Conservation (phyloP, 2,113 vertebrate genomes). For the Crocuta crocuta region DNA sequence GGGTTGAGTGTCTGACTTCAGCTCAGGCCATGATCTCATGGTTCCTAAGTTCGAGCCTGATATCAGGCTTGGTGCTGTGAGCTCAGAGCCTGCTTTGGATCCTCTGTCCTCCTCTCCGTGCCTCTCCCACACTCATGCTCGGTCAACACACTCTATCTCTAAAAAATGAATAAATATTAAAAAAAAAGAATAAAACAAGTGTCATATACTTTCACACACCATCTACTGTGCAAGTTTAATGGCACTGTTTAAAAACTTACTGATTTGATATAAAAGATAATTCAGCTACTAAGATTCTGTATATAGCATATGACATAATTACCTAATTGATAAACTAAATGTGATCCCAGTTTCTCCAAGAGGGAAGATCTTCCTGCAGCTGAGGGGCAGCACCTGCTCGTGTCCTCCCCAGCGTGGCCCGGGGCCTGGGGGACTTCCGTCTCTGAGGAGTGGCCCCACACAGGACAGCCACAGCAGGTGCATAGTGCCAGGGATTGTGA, state of each 20-base stretch:
- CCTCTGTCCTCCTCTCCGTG: no score
- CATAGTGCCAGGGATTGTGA: background rate
- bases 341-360: background rate
- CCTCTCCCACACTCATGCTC: no score
- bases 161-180: background rate
- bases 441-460: background rate
- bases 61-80: no score
- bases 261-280: background rate
- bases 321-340: background rate
- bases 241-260: background rate
- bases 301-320: background rate
- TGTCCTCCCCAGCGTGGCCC: background rate
- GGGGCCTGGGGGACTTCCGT: background rate
- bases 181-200: background rate
- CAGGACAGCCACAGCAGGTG: no score
- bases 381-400: background rate
- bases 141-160: no score
- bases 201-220: background rate
- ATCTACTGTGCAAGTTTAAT: background rate
- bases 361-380: background rate
- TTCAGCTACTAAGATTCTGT: background rate
- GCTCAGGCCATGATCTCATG: no score
- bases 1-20: no score
- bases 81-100: no score
- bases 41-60: no score